phyloP scores from a whole-genome alignment of 2,888 invertebrate species.

The Hipparchia sbordonii region DNA sequence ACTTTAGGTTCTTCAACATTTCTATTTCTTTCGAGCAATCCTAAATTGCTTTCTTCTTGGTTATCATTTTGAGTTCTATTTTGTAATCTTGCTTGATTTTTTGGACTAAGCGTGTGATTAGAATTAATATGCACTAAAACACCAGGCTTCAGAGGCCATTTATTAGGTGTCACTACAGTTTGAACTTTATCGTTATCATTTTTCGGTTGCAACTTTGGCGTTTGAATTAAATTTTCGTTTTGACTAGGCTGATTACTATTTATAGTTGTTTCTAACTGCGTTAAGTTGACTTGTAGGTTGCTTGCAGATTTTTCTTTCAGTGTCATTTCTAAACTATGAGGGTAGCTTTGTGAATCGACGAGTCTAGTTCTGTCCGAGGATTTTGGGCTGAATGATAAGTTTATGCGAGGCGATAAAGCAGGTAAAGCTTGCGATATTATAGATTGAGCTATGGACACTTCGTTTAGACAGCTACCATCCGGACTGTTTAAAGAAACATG shows the following conservation, averaged over 20 bases:
- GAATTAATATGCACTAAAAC: slow-evolving; percentile 94
- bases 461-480: slow-evolving; percentile 80
- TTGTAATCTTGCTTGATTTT: slow-evolving; percentile 73
- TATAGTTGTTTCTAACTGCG: slow-evolving; percentile 61
- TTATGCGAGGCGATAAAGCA: slow-evolving; percentile 74
- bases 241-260: slow-evolving; percentile 46
- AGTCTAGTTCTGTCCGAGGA: slow-evolving; percentile 75
- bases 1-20: slow-evolving; percentile 49
- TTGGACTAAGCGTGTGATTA: slow-evolving; percentile 87
- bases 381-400: slow-evolving; percentile 73
- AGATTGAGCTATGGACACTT: slow-evolving; percentile 80
- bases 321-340: slow-evolving; percentile 66
- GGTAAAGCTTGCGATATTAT: slow-evolving; percentile 81
- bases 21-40: slow-evolving; percentile 70
- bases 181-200: slow-evolving; percentile 57
- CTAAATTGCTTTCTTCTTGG: slow-evolving; percentile 60
- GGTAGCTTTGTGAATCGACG: slow-evolving; percentile 61
- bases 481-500: slow-evolving; percentile 65
- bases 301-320: slow-evolving; percentile 57
- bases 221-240: slow-evolving; percentile 50
- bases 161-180: slow-evolving; percentile 80
- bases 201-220: slow-evolving; percentile 56
- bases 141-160: slow-evolving; percentile 95
- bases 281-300: slow-evolving; percentile 57
- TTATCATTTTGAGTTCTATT: slow-evolving; percentile 45